Percentiles rank a stretch among this genome's conserved stretches.
Evolutionary conservation across 2,888 invertebrate species (phyloP).

Genomic region (Aethes cnicana): DNA sequence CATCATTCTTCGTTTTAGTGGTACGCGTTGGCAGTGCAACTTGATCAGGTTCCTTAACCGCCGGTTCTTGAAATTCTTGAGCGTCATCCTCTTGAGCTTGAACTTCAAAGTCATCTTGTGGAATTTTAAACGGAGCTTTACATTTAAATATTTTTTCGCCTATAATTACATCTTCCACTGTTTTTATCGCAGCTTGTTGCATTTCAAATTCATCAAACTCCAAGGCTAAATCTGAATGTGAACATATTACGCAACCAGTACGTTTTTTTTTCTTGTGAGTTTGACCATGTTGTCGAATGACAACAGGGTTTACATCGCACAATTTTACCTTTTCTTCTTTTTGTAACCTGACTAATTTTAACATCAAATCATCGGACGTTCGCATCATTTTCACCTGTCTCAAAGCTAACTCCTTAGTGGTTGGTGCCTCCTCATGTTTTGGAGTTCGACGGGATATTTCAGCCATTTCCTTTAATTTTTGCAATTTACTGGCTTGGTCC

Average conservation of each 20-base stretch:
- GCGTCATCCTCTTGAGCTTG: no score
- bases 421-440: background rate
- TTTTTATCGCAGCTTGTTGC: no score
- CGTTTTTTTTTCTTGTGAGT: no score
- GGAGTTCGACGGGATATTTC: background rate
- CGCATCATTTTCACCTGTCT: conserved; percentile 40
- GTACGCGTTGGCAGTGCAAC: no score
- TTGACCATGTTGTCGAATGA: conserved; percentile 33
- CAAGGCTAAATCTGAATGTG: conserved; percentile 46
- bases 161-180: conserved; percentile 50
- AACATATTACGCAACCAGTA: conserved; percentile 37
- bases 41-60: no score
- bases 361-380: conserved; percentile 45
- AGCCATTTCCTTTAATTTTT: conserved; percentile 11
- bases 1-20: no score
- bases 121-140: conserved; percentile 39
- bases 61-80: no score
- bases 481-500: no score
- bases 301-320: conserved; percentile 17
- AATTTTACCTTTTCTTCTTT: background rate
- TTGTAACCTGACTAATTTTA: conserved; percentile 42
- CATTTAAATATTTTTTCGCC: conserved; percentile 52
- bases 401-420: no score
- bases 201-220: conserved; percentile 40
- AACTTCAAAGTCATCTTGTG: conserved; percentile 30